Evolutionary conservation across 1,140 invertebrate genomes (phyloP).

Genomic region (Dendroctonus ponderosae): DNA sequence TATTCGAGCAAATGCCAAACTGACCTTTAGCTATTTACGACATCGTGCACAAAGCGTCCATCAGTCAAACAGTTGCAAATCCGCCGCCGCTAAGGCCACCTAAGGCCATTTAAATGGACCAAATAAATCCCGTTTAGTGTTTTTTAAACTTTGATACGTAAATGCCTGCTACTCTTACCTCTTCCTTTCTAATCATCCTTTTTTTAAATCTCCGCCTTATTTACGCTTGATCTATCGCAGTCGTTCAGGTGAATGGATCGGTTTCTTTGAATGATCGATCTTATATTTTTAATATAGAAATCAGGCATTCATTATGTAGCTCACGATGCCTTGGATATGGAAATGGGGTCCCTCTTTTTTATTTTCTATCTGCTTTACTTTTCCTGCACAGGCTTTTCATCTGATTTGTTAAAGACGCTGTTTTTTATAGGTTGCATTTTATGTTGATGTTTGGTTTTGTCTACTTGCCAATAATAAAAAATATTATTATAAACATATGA

Average conservation of each 20-base stretch:
- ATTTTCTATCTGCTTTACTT: too few relatives aligned
- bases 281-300: neutral
- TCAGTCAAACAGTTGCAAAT: slow-evolving; percentile 31
- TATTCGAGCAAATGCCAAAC: slow-evolving; percentile 29
- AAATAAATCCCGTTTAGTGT: slow-evolving; percentile 25
- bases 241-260: slow-evolving; percentile 20
- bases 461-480: too few relatives aligned
- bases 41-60: slow-evolving; percentile 24
- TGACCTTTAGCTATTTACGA: slow-evolving; percentile 30
- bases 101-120: slow-evolving; percentile 31
- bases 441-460: too few relatives aligned
- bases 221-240: slow-evolving; percentile 20
- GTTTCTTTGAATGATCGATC: slow-evolving; percentile 22
- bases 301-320: too few relatives aligned
- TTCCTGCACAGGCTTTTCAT: too few relatives aligned
- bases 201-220: slow-evolving; percentile 17
- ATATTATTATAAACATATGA: too few relatives aligned
- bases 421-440: too few relatives aligned
- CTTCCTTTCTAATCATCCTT: slow-evolving; percentile 7
- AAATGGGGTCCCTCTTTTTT: too few relatives aligned
- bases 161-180: slow-evolving; percentile 20
- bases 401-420: too few relatives aligned
- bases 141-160: slow-evolving; percentile 13
- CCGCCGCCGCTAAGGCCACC: slow-evolving; percentile 24
- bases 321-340: too few relatives aligned